Conservation (phyloP, 2,113 vertebrate species). For the Muntiacus reevesi region DNA sequence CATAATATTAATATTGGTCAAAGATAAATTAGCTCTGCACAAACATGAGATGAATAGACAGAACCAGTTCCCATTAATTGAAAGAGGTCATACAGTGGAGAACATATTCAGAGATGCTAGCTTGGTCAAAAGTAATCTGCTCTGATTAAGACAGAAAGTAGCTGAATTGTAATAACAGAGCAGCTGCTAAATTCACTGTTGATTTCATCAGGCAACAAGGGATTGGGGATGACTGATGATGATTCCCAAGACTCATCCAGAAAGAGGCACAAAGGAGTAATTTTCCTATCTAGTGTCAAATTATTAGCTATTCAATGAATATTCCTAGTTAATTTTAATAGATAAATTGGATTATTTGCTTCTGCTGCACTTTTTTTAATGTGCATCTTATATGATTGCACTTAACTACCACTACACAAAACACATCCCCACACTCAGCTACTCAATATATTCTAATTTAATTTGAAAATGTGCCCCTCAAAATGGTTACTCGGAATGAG, state of each 20-base stretch:
- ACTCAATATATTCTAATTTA: background rate
- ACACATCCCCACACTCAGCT: background rate
- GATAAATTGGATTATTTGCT: background rate
- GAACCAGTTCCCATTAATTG: conserved; percentile 19
- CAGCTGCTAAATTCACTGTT: background rate
- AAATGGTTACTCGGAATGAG: background rate
- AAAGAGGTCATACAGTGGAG: conserved; percentile 33
- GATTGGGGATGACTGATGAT: rapidly evolving
- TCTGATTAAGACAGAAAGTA: conserved; percentile 49
- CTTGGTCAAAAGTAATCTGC: conserved; percentile 52
- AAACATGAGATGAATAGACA: conserved; percentile 36
- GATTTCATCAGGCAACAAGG: background rate
- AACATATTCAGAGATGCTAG: conserved; percentile 7
- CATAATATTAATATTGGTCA: conserved; percentile 35
- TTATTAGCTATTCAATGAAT: background rate
- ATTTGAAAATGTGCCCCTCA: background rate
- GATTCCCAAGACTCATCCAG: background rate
- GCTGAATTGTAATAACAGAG: background rate
- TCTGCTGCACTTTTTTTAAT: background rate
- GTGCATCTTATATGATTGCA: background rate
- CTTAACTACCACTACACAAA: background rate
- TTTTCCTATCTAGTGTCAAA: background rate
- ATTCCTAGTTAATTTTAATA: background rate
- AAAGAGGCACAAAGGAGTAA: background rate
- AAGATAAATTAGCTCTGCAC: conserved; percentile 45